phyloP scores from a whole-genome alignment of 2,113 vertebrate species.

The Argyrosomus japonicus region DNA sequence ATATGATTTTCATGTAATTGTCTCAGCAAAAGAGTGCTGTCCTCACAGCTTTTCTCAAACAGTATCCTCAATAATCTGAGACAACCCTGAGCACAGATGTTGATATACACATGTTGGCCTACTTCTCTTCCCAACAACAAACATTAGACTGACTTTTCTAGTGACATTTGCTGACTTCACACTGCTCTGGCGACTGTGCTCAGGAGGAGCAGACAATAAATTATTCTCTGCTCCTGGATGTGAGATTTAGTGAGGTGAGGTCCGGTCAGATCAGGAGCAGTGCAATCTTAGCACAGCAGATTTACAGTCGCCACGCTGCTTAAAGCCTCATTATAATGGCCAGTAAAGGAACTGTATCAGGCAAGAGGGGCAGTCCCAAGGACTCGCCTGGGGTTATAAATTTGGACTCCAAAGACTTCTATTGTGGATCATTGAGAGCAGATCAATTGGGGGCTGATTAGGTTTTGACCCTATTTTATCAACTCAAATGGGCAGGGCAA shows the following conservation, averaged over 20 bases:
- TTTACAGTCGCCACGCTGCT: constrained; percentile 70
- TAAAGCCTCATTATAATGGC: constrained; percentile 74
- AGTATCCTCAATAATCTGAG: background rate
- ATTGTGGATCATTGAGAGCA: constrained; percentile 49
- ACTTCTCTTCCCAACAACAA: constrained; percentile 5
- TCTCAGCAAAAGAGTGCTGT: background rate
- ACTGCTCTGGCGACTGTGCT: constrained; percentile 20
- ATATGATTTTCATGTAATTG: background rate
- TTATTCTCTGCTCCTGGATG: constrained; percentile 31
- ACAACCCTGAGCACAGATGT: background rate
- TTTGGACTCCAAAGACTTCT: constrained; percentile 44
- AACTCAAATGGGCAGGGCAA: background rate
- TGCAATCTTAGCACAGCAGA: constrained; percentile 67
- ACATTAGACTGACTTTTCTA: constrained; percentile 4
- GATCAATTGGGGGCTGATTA: constrained; percentile 66
- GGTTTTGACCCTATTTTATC: constrained; percentile 43
- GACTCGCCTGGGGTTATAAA: constrained; percentile 56
- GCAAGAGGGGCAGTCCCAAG: constrained; percentile 46
- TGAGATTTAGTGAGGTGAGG: constrained; percentile 67
- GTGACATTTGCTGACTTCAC: constrained; percentile 41
- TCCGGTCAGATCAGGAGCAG: constrained; percentile 55
- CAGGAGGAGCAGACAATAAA: constrained; percentile 48
- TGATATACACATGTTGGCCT: background rate
- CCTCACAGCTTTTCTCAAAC: background rate
- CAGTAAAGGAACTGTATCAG: constrained; percentile 60